Evolutionary conservation across 2,888 invertebrate genomes (phyloP), one percentile per base, ranked within the genome.

Genomic region (Pharmacophagus antenor): DNA sequence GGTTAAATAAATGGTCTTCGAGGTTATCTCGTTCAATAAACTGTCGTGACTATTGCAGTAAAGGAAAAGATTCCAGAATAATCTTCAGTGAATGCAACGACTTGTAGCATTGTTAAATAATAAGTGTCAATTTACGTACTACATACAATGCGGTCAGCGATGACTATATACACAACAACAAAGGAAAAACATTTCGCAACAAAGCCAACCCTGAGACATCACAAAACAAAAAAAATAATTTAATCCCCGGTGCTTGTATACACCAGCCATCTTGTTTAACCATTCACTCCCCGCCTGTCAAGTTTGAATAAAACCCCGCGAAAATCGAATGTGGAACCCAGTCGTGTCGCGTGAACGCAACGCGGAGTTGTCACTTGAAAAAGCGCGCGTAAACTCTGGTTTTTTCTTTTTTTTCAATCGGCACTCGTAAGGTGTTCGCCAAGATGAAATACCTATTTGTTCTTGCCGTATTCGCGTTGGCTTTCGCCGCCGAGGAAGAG

Each of bases 381-480:
- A 71, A 73, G 62, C 73, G 77, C 79, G 80, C 74, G 76, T 73
- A 72, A n/a, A 70, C 70, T 68, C 69, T 64, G 69, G 72, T 70
- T 73, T 73, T 76, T 70, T 65, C 70, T 67, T 73, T 64, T 67
- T 68, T 71, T 72, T 67, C 62, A 69, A 61, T 68, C 76, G 70
- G 74, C 78, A 78, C 73, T 73, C 74, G 71, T 76, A 72, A 77
- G 75, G 73, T 74, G 75, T 76, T 77, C 70, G 71, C 73, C 71
- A 92, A 79, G 74, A 93, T 93, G 93, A 93, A 93, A 82, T 88
- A 84, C 75, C 76, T 92, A 64, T 79, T 92, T 68, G 88, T 87
- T 63, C 76, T 91, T 71, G 84, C 92, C 70, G 77, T 92, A 67
- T 77, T 92, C 71, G 89, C 92, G 66, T 75, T 91, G 71, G 88